phyloP scores from a whole-genome alignment of 64 coral and sea anemone species.

The Orbicella faveolata region DNA sequence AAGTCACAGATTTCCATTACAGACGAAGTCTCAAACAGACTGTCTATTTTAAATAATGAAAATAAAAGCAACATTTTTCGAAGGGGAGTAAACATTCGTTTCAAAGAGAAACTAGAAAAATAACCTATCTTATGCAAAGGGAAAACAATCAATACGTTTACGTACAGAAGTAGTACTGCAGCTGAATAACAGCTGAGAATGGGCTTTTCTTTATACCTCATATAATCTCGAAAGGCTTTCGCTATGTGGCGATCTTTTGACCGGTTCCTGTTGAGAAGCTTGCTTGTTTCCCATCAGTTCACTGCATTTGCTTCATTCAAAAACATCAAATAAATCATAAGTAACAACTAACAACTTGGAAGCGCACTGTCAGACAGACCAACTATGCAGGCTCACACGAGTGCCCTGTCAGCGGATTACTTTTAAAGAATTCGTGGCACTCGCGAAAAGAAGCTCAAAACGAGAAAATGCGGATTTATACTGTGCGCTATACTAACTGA shows the following conservation, averaged over 20 bases:
- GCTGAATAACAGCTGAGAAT: too few relatives aligned
- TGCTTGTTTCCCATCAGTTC: constrained; percentile 66
- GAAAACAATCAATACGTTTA: too few relatives aligned
- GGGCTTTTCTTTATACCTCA: constrained; percentile 17
- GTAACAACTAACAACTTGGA: not conserved
- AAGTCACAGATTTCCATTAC: too few relatives aligned
- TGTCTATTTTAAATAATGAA: too few relatives aligned
- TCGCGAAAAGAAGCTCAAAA: not conserved
- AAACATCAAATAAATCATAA: not conserved
- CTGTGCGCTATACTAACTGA: not conserved
- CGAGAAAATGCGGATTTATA: not conserved
- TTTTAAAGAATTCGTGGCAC: constrained; percentile 71
- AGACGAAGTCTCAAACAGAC: too few relatives aligned
- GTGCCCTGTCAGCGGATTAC: constrained; percentile 54
- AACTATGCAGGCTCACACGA: not conserved
- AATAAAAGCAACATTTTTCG: too few relatives aligned
- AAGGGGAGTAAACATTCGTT: too few relatives aligned
- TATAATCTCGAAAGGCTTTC: constrained; percentile 58
- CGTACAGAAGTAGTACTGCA: too few relatives aligned
- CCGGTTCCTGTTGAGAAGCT: constrained; percentile 20
- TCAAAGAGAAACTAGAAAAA: not conserved
- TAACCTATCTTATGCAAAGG: not conserved
- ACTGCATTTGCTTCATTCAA: not conserved
- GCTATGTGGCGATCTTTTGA: constrained; percentile 24
- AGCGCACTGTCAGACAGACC: not conserved